Base-by-base conservation (phyloP, 2,113 vertebrate genomes). In the Myotis lucifugus region DNA sequence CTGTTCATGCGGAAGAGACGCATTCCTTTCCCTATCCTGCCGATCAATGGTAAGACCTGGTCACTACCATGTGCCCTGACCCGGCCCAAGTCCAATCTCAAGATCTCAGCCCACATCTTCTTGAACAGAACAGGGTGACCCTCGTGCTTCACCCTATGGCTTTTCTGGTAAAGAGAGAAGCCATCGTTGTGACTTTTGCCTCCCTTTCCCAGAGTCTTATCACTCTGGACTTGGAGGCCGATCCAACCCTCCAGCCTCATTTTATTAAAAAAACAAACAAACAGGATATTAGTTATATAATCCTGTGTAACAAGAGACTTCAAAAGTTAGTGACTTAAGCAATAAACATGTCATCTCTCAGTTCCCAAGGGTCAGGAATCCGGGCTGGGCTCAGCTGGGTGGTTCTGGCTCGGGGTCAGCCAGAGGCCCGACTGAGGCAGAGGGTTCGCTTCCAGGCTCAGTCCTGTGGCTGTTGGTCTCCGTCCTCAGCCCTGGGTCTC, bases 381-480 rank as follows among this genome's bases (percentile, higher is more conserved):
- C 3, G 1, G n/a, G 59, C 8, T 1, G 5, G 14, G 85, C 66
- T 90, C 32, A 29, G 23, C 56, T 25, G 54, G 66, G 64, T 37
- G 69, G 40, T 21, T 46, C 59, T 27, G 34, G 4, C 40, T 32
- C 18, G 6, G 64, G 42, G 42, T 86, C 48, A 32, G 40, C 54
- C 12, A 5, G 73, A 73, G 40, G 23, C n/a, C 42, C 25, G 3
- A 4, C 72, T 6, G 87, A 27, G 70, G 52, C 32, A 56, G 37
- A 5, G 69, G 18, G 2, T n/a, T 21, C 25, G 25, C 25, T 15
- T 48, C 40, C 29, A 32, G 27, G 25, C 37, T 50, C 48, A 11
- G 21, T 56, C 0, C 0, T 4, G 29, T 19, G 2, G 0, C 5
- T 7, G 1, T 25, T 0, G 0, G 42, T 50, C 72, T 42, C 23